These are phyloP conservation scores for Cygnus atratus DNA, from an alignment of 2,113 vertebrate genomes.

Conservation along the genomic window DNA sequence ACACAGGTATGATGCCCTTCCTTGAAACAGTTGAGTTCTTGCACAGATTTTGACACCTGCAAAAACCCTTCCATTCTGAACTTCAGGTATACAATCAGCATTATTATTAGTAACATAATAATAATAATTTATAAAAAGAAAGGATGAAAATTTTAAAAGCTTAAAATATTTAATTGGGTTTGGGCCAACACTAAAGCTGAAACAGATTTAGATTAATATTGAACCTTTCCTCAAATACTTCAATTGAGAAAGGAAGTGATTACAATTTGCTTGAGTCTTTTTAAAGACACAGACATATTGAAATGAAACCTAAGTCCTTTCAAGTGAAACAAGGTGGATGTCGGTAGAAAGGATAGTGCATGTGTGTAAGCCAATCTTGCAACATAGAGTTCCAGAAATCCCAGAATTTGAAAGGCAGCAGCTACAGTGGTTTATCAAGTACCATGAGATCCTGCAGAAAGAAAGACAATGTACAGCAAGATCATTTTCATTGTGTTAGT, in stretches of 20 bases:
- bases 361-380: neutral
- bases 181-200: neutral
- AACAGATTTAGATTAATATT: neutral
- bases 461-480: neutral
- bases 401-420: neutral
- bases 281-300: neutral
- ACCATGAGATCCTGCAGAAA: neutral
- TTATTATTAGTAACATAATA: neutral
- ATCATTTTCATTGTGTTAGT: neutral
- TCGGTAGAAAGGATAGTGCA: neutral
- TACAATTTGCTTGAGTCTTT: neutral
- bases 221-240: neutral
- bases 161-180: neutral
- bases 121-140: neutral
- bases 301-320: neutral
- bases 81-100: neutral
- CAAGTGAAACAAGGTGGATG: neutral
- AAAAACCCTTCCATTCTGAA: neutral
- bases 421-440: neutral
- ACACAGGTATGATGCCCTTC: neutral
- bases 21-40: neutral
- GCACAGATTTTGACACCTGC: neutral
- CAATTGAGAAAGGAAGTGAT: neutral
- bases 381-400: neutral
- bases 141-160: neutral